Conservation (phyloP, 2,888 invertebrate species). For the Eugnorisma glareosa region DNA sequence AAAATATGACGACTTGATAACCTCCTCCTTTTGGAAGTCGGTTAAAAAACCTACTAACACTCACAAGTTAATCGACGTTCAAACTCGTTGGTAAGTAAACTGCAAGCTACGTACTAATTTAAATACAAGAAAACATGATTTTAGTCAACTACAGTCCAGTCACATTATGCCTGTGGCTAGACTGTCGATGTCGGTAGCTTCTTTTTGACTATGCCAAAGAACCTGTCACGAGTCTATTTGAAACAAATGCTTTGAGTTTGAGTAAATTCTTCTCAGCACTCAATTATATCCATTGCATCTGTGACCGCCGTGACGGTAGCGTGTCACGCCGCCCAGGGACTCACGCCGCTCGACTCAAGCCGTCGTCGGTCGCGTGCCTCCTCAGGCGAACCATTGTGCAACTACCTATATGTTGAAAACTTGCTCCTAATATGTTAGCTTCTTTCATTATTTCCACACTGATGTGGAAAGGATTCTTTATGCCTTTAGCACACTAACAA, state of each 20-base stretch:
- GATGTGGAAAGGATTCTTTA: slow-evolving; percentile 31
- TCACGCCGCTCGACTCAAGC: neutral
- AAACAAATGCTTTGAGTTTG: too few species aligned
- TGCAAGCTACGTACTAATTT: neutral
- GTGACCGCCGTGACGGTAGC: neutral
- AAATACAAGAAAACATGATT: neutral
- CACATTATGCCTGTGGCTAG: too few species aligned
- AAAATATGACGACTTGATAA: too few species aligned
- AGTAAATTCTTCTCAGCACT: neutral
- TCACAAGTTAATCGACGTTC: neutral
- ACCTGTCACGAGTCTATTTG: too few species aligned
- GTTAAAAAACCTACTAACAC: neutral
- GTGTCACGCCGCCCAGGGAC: neutral
- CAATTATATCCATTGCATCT: slow-evolving; percentile 7
- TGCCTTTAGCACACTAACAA: slow-evolving; percentile 17
- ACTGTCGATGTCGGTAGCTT: too few species aligned
- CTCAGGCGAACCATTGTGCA: slow-evolving; percentile 21
- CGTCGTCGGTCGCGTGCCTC: neutral
- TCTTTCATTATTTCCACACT: slow-evolving; percentile 37
- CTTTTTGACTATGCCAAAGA: too few species aligned
- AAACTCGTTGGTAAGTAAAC: neutral
- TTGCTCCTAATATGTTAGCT: slow-evolving; percentile 20
- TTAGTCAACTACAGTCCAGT: too few species aligned
- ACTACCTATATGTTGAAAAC: slow-evolving; percentile 21
- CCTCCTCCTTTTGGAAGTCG: too few species aligned